Evolutionary conservation across 2,888 invertebrate species (phyloP), one percentile per base, ranked within the genome.

Genomic region (Pachliopta kotzebuea): DNA sequence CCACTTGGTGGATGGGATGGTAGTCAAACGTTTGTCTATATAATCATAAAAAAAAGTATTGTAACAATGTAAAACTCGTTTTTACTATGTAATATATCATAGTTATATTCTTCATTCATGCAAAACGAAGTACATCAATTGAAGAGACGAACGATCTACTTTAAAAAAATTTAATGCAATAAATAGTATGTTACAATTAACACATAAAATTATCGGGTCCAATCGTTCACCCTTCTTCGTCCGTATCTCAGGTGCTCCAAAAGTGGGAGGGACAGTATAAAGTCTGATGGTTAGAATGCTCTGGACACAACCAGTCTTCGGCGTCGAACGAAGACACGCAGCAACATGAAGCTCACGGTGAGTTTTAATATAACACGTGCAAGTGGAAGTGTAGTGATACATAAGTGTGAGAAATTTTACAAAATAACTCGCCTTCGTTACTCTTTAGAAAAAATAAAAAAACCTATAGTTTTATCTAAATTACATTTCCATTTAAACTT

Each of bases 321-420:
- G 83, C 88, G 76, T 75, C 76, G 75, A 77, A 80, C 88, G 90
- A 83, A 87, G 89, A 89, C 86, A 73, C 79, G 74, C 75, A 84
- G 85, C 90, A 88, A 86, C 88, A 90, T 92, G 91, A 92, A 91
- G 90, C 80, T 83, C 76, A 84, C 86, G 91, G 91, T 91, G 85
- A 91, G 91, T 90, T 70, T 50, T 56, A 71, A 67, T 69, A 74
- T 75, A 74, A 72, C 75, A 76, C 76, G 76, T 68, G 66, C 65
- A 68, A 73, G 72, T 72, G 56, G 6, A 57, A 68, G 69, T 69
- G 68, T 31, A 68, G 69, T 69, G 68, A 67, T 49, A 55, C 49
- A 58, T 24, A 52, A 58, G 58, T 58, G 56, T 61, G 58, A 31
- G 49, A 54, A 24, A 62, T 55, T 37, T 50, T 26, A 50, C n/a